Conservation (phyloP, 2,888 invertebrate genomes). For the Lepidochrysops patricia region DNA sequence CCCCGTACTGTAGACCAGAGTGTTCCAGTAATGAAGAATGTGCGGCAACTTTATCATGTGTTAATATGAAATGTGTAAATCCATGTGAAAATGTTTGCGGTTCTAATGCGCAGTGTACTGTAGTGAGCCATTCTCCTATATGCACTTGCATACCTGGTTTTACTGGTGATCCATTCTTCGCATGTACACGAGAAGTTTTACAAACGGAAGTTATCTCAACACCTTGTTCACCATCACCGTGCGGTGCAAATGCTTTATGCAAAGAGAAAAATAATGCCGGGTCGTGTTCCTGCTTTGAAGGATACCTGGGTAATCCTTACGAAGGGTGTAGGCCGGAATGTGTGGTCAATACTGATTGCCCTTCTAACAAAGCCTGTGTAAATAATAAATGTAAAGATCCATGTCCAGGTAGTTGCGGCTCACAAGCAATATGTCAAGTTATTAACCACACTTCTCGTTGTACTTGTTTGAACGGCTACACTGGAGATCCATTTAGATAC, state of each 20-base stretch:
- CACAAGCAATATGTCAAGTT: constrained; percentile 83
- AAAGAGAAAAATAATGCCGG: constrained; percentile 75
- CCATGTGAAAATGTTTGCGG: constrained; percentile 85
- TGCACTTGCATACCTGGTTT: constrained; percentile 81
- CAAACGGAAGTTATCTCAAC: constrained; percentile 50
- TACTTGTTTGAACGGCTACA: constrained; percentile 78
- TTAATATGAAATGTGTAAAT: constrained; percentile 84
- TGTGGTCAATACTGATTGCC: constrained; percentile 81
- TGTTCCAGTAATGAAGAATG: constrained; percentile 87
- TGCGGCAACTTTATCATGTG: constrained; percentile 78
- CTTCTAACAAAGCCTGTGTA: constrained; percentile 80
- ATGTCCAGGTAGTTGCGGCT: constrained; percentile 85
- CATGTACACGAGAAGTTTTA: constrained; percentile 65
- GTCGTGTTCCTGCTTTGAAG: constrained; percentile 80
- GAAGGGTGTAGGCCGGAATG: constrained; percentile 86
- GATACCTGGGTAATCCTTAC: constrained; percentile 85
- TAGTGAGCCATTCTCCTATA: constrained; percentile 84
- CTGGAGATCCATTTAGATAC: constrained; percentile 83
- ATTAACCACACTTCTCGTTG: constrained; percentile 81
- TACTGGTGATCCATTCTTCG: constrained; percentile 84
- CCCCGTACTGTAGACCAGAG: constrained; percentile 86
- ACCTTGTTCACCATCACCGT: constrained; percentile 77
- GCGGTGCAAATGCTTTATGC: constrained; percentile 79
- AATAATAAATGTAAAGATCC: constrained; percentile 84
- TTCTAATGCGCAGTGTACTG: constrained; percentile 81